phyloP scores from a whole-genome alignment of 2,113 vertebrate genomes.

The Callocephalon fimbriatum region DNA sequence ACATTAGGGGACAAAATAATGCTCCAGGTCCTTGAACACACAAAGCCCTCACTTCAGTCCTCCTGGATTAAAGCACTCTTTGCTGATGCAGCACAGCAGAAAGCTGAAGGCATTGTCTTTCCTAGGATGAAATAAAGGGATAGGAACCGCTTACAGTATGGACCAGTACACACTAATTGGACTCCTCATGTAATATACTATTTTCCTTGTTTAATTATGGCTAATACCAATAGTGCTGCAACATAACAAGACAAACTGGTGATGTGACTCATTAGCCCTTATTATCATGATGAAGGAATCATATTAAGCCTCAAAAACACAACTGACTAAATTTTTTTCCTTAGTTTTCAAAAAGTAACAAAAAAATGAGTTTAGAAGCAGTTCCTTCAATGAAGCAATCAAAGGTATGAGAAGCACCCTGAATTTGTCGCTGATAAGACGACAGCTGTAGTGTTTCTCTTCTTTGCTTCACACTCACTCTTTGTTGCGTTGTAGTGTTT shows the following conservation, averaged over 20 bases:
- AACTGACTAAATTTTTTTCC: background rate
- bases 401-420: rapidly evolving
- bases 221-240: background rate
- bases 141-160: background rate
- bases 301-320: background rate
- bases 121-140: background rate
- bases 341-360: background rate
- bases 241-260: background rate
- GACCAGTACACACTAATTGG: background rate
- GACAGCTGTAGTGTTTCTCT: background rate
- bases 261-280: background rate
- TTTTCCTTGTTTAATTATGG: background rate
- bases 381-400: background rate
- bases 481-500: background rate
- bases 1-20: background rate
- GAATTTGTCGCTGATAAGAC: background rate
- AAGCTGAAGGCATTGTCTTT: background rate
- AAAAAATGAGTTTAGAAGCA: background rate
- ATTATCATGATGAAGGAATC: background rate
- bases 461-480: background rate
- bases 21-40: background rate
- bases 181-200: background rate
- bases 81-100: background rate
- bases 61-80: background rate
- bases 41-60: background rate